Evolutionary conservation across 2,888 invertebrate genomes (phyloP).

Genomic region (Nematopogon swammerdamellus): DNA sequence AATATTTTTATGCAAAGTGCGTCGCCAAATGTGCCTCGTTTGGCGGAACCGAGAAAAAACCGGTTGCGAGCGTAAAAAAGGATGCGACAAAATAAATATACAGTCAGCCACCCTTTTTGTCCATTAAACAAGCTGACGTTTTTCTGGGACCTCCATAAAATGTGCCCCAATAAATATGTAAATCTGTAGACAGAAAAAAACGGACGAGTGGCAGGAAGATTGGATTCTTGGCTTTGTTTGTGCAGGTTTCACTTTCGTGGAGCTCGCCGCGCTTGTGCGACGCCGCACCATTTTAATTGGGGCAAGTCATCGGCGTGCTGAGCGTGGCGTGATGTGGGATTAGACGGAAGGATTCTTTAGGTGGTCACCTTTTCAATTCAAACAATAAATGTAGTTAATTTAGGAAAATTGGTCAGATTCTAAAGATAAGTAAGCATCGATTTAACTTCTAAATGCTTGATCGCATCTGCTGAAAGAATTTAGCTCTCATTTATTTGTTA

Average conservation of each 20-base stretch:
- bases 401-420: too few species aligned
- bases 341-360: too few species aligned
- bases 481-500: too few species aligned
- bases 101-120: slow-evolving; percentile 53
- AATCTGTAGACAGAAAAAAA: slow-evolving; percentile 37
- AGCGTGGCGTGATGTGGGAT: background rate
- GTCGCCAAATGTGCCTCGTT: slow-evolving; percentile 50
- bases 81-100: slow-evolving; percentile 57
- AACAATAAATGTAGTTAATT: too few species aligned
- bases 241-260: slow-evolving; percentile 46
- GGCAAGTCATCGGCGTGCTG: slow-evolving; percentile 24
- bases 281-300: slow-evolving; percentile 28
- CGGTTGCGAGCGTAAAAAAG: slow-evolving; percentile 53
- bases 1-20: slow-evolving; percentile 55
- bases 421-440: too few species aligned
- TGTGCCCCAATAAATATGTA: slow-evolving; percentile 58
- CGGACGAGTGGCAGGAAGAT: slow-evolving; percentile 9
- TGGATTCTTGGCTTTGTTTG: slow-evolving; percentile 19
- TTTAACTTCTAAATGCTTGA: too few species aligned
- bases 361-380: too few species aligned
- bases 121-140: slow-evolving; percentile 49
- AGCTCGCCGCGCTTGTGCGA: slow-evolving; percentile 20
- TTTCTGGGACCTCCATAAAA: slow-evolving; percentile 47
- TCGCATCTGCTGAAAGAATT: too few species aligned
- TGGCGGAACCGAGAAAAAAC: slow-evolving; percentile 35